Base-by-base conservation (phyloP, 2,888 invertebrate species). In the Cataglyphis cursor region DNA sequence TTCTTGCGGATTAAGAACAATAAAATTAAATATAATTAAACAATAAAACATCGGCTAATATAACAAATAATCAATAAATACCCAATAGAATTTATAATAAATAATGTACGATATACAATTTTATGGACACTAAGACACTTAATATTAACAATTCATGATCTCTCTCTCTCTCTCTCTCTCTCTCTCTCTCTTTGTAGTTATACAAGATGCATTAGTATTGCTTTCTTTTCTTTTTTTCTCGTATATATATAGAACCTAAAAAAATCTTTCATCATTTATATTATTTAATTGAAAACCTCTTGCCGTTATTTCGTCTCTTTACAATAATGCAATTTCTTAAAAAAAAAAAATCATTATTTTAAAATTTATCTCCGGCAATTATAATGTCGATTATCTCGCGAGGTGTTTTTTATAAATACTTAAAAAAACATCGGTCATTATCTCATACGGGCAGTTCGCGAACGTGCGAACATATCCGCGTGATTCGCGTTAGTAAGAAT, bases 401-500 rank as follows among this genome's bases (percentile, higher is more conserved):
- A 44, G 0, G n/a, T 0, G 9, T 9, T 61, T 61, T 31, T 41
- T 31, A 35, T 35, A 64, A 35, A 18, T 12, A 75, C 12, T n/a
- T 21, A 8, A 64, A 35, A 12, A 64, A 51, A 35, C 10, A 8
- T 3, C 21, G 65, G 15, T 44, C 31, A 10, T 72, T 57, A 38
- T 9, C 12, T 57, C 24, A 28, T 65, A 65, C 24, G 51, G 38
- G n/a, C 51, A 24, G n/a, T 65, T 65, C 10, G 76, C 65, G 35
- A 35, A 35, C n/a, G 35, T 65, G 78, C 41, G 24, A 75, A 75
- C 64, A 51, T 73, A 74, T 54, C 5, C 66, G 62, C 48, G 38
- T 24, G 65, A 54, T 65, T 28, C 51, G 65, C 44, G 68, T 9
- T 9, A 31, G 12, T 35, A 41, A 78, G 68, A 59, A 44, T 80